A percentile compares a stretch with the other conserved stretches of the same genome.
Evolutionary conservation across 2,797 vertebrate species (phyloP).

Genomic region (Platyrinchus mystaceus): DNA sequence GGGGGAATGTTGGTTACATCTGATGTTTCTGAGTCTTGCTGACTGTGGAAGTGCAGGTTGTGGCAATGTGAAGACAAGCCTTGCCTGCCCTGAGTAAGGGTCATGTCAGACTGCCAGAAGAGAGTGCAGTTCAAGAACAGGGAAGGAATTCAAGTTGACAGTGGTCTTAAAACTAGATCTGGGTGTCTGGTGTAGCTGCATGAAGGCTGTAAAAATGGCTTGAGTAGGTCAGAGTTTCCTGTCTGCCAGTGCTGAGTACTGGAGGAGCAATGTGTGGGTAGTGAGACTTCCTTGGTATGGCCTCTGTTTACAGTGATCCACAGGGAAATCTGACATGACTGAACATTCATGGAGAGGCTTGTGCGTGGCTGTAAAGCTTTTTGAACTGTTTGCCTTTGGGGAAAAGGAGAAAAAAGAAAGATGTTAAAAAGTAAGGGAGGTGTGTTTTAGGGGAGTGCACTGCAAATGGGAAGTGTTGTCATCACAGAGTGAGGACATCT

Average conservation of each 20-base stretch:
- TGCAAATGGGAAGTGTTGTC: neutral
- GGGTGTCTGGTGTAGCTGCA: neutral
- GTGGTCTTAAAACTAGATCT: neutral
- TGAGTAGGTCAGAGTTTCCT: neutral
- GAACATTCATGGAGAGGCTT: neutral
- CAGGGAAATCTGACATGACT: neutral
- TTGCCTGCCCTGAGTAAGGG: neutral
- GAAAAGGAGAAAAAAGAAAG: neutral
- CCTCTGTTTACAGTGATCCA: neutral
- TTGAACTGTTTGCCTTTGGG: neutral
- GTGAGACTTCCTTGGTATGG: neutral
- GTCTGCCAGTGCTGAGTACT: neutral
- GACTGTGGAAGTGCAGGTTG: neutral
- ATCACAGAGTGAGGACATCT: neutral
- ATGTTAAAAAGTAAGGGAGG: neutral
- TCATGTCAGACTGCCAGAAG: neutral
- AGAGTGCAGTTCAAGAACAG: neutral
- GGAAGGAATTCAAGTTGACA: neutral
- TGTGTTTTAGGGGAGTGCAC: neutral
- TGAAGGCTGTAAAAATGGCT: neutral
- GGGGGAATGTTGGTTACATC: neutral
- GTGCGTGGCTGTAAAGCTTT: neutral
- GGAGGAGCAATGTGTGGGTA: neutral
- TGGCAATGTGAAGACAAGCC: neutral
- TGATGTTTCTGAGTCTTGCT: neutral